These are phyloP conservation scores for Apodemia zela DNA, from an alignment of 2,888 invertebrate species.

Conservation along the genomic window DNA sequence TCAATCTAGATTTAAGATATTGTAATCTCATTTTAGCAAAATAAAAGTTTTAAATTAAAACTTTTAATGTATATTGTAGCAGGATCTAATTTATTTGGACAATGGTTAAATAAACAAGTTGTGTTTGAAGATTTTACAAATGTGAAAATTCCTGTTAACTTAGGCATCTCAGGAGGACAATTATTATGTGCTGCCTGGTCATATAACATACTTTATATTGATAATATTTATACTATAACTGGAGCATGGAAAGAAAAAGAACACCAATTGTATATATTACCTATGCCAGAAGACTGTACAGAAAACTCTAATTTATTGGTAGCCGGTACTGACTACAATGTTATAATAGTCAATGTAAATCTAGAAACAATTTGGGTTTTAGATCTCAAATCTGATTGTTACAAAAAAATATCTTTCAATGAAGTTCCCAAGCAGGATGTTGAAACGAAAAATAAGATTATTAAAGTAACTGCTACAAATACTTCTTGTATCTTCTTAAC, in stretches of 20 bases:
- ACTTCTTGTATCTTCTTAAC: conserved; percentile 51
- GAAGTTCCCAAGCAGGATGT: conserved; percentile 41
- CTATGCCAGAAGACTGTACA: conserved; percentile 42
- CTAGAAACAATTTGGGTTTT: conserved; percentile 45
- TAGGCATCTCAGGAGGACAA: conserved; percentile 36
- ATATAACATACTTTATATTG: conserved; percentile 54
- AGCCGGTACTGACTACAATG: conserved; percentile 56
- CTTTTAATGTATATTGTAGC: conserved; percentile 48
- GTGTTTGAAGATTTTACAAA: conserved; percentile 44
- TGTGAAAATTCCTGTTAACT: conserved; percentile 32
- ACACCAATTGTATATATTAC: conserved; percentile 42
- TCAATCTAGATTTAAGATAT: too few species aligned
- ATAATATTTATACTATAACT: conserved; percentile 46
- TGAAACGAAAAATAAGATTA: conserved; percentile 39
- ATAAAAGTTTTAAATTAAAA: too few species aligned
- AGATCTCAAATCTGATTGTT: conserved; percentile 42
- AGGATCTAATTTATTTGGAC: conserved; percentile 67
- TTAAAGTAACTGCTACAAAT: conserved; percentile 46
- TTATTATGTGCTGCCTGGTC: conserved; percentile 58
- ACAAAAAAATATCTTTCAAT: conserved; percentile 43
- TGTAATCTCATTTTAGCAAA: too few species aligned
- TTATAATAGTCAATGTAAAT: conserved; percentile 44
- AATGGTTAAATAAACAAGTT: conserved; percentile 50
- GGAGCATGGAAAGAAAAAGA: conserved; percentile 53
- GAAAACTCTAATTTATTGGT: conserved; percentile 37